Percentiles rank a stretch among this genome's conserved stretches.
These are phyloP conservation scores for Pelobates fuscus DNA, from an alignment of 2,113 vertebrate species.

Conservation along the genomic window DNA sequence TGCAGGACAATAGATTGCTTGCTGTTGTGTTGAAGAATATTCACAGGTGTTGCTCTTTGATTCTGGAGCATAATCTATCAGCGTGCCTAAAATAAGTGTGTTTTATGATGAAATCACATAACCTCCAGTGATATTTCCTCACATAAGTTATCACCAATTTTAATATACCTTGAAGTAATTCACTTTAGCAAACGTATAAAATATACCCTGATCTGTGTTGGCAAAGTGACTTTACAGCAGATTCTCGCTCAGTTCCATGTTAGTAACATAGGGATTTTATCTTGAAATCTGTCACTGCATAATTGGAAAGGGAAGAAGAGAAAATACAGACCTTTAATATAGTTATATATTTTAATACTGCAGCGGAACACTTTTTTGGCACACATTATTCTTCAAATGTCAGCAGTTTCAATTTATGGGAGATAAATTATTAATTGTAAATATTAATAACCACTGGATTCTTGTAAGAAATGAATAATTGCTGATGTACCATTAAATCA, in stretches of 20 bases:
- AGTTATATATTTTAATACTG: background rate
- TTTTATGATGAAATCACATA: constrained; percentile 20
- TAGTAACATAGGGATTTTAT: background rate
- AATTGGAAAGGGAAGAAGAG: background rate
- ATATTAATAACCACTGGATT: background rate
- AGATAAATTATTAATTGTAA: constrained; percentile 5
- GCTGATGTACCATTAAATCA: background rate
- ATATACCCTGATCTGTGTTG: background rate
- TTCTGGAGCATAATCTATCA: no score
- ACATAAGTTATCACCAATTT: constrained; percentile 19
- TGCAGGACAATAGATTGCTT: no score
- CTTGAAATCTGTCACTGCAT: background rate
- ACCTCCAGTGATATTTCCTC: constrained; percentile 28
- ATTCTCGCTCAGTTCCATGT: background rate
- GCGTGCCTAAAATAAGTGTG: no score
- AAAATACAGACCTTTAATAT: background rate
- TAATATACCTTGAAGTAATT: background rate
- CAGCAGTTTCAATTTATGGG: background rate
- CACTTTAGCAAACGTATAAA: background rate
- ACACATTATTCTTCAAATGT: background rate
- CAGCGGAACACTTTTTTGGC: background rate
- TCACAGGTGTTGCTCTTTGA: no score
- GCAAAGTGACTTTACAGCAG: background rate
- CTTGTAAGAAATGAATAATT: background rate
- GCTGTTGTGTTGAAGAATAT: no score